Conservation (phyloP, 2,888 invertebrate species). For the Timema podura region DNA sequence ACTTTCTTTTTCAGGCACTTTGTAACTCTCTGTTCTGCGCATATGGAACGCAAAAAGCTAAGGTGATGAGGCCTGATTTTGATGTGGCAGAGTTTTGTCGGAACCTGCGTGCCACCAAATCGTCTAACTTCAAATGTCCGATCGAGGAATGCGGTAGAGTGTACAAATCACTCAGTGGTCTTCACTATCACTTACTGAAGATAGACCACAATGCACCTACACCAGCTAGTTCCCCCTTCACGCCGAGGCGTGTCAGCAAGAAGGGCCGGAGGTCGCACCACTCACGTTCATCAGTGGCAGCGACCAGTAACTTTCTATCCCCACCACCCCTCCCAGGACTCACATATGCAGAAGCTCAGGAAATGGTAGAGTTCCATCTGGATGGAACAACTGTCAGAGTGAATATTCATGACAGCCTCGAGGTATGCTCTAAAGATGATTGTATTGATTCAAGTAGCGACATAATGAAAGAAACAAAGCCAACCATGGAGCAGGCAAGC, state of each 20-base stretch:
- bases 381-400: conserved; percentile 69
- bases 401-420: conserved; percentile 49
- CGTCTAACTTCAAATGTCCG: conserved; percentile 83
- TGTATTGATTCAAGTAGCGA: conserved; percentile 48
- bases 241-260: conserved; percentile 41
- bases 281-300: conserved; percentile 37
- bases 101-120: conserved; percentile 72
- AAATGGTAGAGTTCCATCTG: conserved; percentile 82
- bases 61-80: conserved; percentile 72
- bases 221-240: conserved; percentile 57
- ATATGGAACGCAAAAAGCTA: too few species aligned
- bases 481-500: not conserved
- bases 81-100: conserved; percentile 82
- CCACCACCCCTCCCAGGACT: conserved; percentile 62
- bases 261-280: conserved; percentile 27
- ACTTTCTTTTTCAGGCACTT: too few species aligned
- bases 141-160: conserved; percentile 78
- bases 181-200: conserved; percentile 81
- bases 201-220: conserved; percentile 79
- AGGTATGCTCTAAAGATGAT: conserved; percentile 65
- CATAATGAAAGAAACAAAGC: not conserved
- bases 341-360: conserved; percentile 79
- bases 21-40: too few species aligned
- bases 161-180: conserved; percentile 80
- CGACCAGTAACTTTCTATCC: conserved; percentile 51